Evolutionary conservation across 1,140 invertebrate genomes (phyloP).

Genomic region (Leptopilina boulardi): DNA sequence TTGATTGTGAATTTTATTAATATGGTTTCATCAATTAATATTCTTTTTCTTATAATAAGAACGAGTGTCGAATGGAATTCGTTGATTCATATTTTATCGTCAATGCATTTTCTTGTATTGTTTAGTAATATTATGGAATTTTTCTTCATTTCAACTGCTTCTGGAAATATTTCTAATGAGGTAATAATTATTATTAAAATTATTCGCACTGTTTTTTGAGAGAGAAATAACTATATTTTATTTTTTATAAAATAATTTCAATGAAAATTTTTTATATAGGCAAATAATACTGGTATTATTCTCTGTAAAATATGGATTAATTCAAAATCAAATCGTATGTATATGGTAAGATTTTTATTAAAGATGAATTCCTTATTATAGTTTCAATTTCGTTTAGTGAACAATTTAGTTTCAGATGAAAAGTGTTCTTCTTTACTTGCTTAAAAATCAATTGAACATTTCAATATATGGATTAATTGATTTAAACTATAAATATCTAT

Average conservation of each 20-base stretch:
- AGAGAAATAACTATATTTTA: not conserved
- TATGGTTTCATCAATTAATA: not conserved
- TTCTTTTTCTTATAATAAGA: not conserved
- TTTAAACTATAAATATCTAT: not conserved
- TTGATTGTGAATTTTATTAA: not conserved
- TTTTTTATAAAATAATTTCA: no score
- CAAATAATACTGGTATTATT: not conserved
- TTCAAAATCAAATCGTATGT: not conserved
- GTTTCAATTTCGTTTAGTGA: not conserved
- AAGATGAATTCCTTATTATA: not conserved
- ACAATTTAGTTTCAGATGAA: not conserved
- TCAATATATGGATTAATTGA: not conserved
- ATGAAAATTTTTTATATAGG: not conserved
- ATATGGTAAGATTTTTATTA: not conserved
- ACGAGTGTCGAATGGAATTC: not conserved
- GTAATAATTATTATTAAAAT: not conserved
- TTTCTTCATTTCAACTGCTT: not conserved
- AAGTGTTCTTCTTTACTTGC: not conserved
- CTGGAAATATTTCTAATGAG: slow-evolving; percentile 12
- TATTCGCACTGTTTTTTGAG: not conserved
- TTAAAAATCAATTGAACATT: not conserved
- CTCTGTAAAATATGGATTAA: not conserved
- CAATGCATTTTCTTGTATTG: not conserved
- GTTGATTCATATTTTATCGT: not conserved
- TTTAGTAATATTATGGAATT: not conserved